Conservation (phyloP, 2,797 vertebrate genomes). For the Coilia nasus region DNA sequence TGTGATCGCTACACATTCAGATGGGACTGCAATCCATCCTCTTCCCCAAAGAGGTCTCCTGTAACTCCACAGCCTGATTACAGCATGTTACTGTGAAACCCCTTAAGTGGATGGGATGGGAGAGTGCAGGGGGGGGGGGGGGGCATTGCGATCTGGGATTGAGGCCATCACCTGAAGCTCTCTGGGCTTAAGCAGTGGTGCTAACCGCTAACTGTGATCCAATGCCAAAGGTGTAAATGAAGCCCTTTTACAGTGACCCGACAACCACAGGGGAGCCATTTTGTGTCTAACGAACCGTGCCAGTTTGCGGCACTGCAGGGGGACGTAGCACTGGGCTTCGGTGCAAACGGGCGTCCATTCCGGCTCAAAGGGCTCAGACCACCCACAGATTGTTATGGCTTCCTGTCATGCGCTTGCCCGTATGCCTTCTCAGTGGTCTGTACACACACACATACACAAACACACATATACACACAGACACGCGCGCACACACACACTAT, state of each 20-base stretch:
- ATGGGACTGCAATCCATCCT: not conserved
- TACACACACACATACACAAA: too few relatives aligned
- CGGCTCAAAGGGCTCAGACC: slow-evolving; percentile 3
- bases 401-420: not conserved
- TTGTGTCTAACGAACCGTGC: slow-evolving; percentile 8
- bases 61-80: not conserved
- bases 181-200: too few relatives aligned
- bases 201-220: not conserved
- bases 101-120: not conserved
- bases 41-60: not conserved
- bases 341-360: not conserved
- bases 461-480: too few relatives aligned
- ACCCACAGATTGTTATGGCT: slow-evolving; percentile 19
- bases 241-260: not conserved
- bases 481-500: too few relatives aligned
- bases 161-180: not conserved
- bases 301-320: not conserved
- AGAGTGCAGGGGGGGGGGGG: not conserved
- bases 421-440: not conserved
- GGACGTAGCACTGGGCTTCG: not conserved
- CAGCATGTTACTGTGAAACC: not conserved
- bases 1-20: not conserved
- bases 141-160: not conserved
- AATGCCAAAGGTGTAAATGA: slow-evolving; percentile 9
- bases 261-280: not conserved